These are phyloP conservation scores for Glaucomys volans DNA, from an alignment of 2,113 vertebrate species.

Conservation along the genomic window DNA sequence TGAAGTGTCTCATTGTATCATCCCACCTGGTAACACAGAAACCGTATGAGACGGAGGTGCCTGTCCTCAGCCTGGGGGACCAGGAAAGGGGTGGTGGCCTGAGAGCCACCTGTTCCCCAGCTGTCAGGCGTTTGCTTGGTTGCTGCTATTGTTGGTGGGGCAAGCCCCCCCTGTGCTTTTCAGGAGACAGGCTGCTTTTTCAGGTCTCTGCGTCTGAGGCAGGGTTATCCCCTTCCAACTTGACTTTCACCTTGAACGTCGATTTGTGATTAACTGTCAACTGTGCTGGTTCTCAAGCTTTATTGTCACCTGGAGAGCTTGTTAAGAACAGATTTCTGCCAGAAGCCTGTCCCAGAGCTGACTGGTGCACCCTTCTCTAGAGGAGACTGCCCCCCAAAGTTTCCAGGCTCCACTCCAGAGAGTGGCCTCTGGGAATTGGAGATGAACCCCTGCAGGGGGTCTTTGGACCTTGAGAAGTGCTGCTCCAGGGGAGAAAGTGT, in stretches of 20 bases:
- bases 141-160: not conserved
- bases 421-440: not conserved
- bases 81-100: not conserved
- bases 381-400: not conserved
- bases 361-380: not conserved
- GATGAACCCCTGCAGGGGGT: not conserved
- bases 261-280: not conserved
- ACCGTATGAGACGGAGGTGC: not conserved
- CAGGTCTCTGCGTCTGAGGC: not conserved
- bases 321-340: not conserved
- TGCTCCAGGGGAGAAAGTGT: not conserved
- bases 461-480: not conserved
- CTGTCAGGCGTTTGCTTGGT: not conserved
- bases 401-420: no score
- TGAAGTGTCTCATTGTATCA: not conserved
- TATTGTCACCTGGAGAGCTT: not conserved
- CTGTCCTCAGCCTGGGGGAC: not conserved
- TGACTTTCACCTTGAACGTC: slow-evolving; percentile 31
- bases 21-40: not conserved
- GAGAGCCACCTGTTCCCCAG: not conserved
- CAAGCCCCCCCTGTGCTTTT: not conserved
- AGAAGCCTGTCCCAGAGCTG: not conserved
- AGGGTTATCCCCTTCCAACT: not conserved
- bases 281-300: not conserved
- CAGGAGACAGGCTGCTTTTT: not conserved